Evolutionary conservation across 2,113 vertebrate genomes (phyloP), one percentile per base, ranked within the genome.

Genomic region (Leptodactylus fuscus): DNA sequence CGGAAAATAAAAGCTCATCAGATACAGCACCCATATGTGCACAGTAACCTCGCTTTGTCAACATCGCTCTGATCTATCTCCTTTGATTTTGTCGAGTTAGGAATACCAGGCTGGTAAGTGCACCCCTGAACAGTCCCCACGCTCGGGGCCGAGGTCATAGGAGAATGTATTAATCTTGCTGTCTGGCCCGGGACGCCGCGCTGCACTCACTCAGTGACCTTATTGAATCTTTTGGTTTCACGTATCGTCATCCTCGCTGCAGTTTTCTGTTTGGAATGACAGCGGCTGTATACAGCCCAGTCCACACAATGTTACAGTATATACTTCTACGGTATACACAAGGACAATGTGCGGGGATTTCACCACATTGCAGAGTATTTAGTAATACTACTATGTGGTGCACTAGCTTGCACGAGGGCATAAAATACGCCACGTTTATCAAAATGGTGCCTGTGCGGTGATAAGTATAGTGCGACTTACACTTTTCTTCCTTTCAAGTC

Each of bases 1-100:
- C 87, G 65, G 89, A 91, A 92, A 92, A 89, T 91, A 89, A 89
- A 91, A 85, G 22, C 80, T 90, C 38, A 69, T 91, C 86, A 88
- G 58, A 87, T 87, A 86, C 85, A 82, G 75, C 87, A 18, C 80
- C 90, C 87, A 86, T 85, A 89, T 90, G 87, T 87, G 79, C 87
- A 60, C 76, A n/a, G n/a, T n/a, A n/a, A n/a, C n/a, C n/a, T n/a
- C n/a, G n/a, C n/a, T n/a, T n/a, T 60, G 34, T 76, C 85, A 58
- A 74, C 88, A 81, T 60, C 69, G 5, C 13, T 78, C 70, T 73
- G 60, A 60, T 80, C n/a, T n/a, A 85, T 77, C 82, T 84, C 22
- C 71, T 36, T 88, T 78, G 80, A 11, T 80, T 51, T 69, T 85
- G 34, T 65, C 55, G 75, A 69, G 75, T 60, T 73, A 73, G 77